Base-by-base conservation (phyloP, 2,113 vertebrate species). In the Xenopus laevis region DNA sequence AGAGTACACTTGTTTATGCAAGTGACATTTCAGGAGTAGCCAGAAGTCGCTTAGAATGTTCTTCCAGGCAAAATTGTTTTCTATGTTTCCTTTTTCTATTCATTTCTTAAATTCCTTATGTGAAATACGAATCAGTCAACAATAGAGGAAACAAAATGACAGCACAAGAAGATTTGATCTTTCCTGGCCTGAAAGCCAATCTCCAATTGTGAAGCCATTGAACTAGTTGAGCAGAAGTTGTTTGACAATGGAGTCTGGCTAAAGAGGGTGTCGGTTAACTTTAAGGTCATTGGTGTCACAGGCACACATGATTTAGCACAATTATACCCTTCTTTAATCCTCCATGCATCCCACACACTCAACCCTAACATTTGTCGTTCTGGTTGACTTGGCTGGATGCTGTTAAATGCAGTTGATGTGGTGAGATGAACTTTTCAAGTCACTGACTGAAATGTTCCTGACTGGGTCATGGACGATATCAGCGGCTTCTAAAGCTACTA, bases 311-410 rank as follows among this genome's bases (percentile, higher is more conserved):
- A 0, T 50, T 74, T 13, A 68, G 50, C 10, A 16, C 13, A 60
- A 0, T 65, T 64, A 46, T 18, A 71, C 0, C 10, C 61, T 75
- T 63, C 17, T 65, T 65, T 65, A 23, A 71, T 70, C 60, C 44
- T 77, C 15, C 30, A 6, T 7, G 1, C 60, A 76, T 71, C 40
- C 70, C 60, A 63, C 45, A 53, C 50, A 65, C 57, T 47, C 27
- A 65, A 33, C 13, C 2, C 47, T 68, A 71, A 73, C 71, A 46
- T 65, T 57, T 72, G 30, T 57, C 50, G 40, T 72, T 64, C 60
- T 52, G 46, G 44, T 63, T 72, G 47, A 45, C 45, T 57, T 72
- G 12, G 21, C 33, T 64, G 65, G 60, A 71, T 71, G 45, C 33
- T 72, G 17, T 47, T 79, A 55, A 23, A 71, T 58, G 1, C 52